These are phyloP conservation scores for Leptoclinus maculatus DNA, from an alignment of 2,797 vertebrate species.

Conservation along the genomic window DNA sequence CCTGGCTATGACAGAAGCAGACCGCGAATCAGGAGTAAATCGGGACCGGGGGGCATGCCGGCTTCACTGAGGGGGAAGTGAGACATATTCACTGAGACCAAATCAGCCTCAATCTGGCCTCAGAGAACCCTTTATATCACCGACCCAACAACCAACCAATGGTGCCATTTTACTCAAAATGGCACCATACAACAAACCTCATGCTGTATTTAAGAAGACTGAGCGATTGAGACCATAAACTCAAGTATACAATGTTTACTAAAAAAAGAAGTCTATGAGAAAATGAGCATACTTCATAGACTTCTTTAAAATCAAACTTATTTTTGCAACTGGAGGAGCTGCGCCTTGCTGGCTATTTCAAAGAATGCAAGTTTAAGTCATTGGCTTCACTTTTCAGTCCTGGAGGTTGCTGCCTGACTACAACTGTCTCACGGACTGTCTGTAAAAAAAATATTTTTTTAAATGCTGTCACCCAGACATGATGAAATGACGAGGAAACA, in stretches of 20 bases:
- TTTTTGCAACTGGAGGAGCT: not conserved
- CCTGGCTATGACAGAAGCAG: conserved; percentile 78
- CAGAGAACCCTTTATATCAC: conserved; percentile 58
- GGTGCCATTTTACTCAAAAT: not conserved
- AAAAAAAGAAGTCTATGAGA: not conserved
- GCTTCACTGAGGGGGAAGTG: conserved; percentile 81
- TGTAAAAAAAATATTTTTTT: not conserved
- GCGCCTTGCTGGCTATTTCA: not conserved
- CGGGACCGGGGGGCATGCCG: conserved; percentile 78
- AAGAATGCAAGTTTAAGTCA: not conserved
- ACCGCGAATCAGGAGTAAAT: conserved; percentile 81
- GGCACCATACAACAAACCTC: not conserved
- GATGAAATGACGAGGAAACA: conserved; percentile 41
- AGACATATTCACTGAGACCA: conserved; percentile 80
- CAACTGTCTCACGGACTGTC: conserved; percentile 7
- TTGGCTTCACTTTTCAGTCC: not conserved
- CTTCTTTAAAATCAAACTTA: not conserved
- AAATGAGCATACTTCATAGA: not conserved
- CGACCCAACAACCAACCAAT: conserved; percentile 60
- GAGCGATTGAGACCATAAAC: not conserved
- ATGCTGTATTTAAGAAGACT: not conserved
- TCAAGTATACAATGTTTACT: not conserved
- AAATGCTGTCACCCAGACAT: not conserved
- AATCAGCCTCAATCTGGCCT: conserved; percentile 78
- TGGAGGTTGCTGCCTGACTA: not conserved